Conservation (phyloP, 2,113 vertebrate species). For the Nanger granti region DNA sequence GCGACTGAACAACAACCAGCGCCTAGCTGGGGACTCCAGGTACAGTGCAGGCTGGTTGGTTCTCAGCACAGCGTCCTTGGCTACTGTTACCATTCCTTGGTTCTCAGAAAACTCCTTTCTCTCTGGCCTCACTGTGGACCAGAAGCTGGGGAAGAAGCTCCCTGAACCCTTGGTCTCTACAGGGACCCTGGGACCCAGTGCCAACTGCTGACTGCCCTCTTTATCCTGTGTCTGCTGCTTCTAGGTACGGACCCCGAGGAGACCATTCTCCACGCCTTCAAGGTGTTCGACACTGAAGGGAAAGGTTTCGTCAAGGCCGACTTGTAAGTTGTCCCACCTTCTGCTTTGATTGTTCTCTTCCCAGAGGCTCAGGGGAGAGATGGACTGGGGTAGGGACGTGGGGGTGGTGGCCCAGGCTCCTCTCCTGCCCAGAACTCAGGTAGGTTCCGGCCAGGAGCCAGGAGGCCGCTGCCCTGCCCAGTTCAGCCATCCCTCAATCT, state of each 20-base stretch:
- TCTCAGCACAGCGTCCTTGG: fast-evolving
- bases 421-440: neutral
- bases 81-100: fast-evolving
- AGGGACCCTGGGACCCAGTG: fast-evolving
- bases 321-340: constrained; percentile 78
- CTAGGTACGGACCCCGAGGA: constrained; percentile 91
- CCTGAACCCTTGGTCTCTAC: neutral
- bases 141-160: neutral
- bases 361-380: neutral
- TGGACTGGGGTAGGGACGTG: neutral
- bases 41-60: neutral
- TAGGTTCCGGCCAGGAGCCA: neutral
- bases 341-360: neutral
- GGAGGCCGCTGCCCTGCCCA: neutral
- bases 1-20: neutral
- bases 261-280: constrained; percentile 91
- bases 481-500: no score
- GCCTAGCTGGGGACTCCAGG: neutral
- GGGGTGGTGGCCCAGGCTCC: neutral
- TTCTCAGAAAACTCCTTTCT: neutral
- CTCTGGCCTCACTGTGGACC: neutral
- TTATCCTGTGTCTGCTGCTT: constrained; percentile 47
- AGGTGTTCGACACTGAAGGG: constrained; percentile 90
- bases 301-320: constrained; percentile 89
- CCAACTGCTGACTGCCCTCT: neutral